Evolutionary conservation across 2,797 vertebrate genomes (phyloP).

Genomic region (Petrocephalus schoutedeni): DNA sequence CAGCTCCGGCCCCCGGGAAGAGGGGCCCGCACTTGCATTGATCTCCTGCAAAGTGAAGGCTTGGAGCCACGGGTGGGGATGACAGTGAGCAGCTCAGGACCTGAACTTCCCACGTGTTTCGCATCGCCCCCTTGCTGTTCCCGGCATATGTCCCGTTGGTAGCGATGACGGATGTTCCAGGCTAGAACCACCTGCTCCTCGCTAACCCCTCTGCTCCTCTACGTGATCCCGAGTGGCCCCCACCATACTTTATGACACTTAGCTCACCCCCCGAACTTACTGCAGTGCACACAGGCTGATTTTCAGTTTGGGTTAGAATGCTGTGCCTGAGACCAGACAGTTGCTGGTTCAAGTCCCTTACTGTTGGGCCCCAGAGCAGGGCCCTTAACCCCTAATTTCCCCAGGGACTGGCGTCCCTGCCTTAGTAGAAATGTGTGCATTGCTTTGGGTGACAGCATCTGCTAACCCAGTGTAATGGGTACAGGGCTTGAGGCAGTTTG

Average conservation of each 20-base stretch:
- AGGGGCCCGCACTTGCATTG: background rate
- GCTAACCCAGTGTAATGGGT: background rate
- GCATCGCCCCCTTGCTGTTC: background rate
- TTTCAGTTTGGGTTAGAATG: background rate
- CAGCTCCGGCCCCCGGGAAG: background rate
- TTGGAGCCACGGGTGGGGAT: background rate
- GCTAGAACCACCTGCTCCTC: background rate
- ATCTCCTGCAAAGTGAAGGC: background rate
- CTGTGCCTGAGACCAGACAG: background rate
- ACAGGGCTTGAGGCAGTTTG: background rate
- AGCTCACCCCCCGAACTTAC: background rate
- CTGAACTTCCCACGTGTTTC: background rate
- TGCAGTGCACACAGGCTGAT: background rate
- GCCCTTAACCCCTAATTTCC: background rate
- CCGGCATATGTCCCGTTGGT: background rate
- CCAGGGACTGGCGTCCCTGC: background rate
- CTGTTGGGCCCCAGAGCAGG: background rate
- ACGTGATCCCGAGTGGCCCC: background rate
- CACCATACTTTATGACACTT: background rate
- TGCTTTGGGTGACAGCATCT: background rate
- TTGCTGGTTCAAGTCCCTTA: background rate
- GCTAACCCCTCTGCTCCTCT: background rate
- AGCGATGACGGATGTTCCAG: background rate
- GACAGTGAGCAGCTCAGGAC: background rate
- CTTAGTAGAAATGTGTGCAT: background rate